Base-by-base conservation (phyloP, 2,888 invertebrate genomes). In the Sisyra terminalis region DNA sequence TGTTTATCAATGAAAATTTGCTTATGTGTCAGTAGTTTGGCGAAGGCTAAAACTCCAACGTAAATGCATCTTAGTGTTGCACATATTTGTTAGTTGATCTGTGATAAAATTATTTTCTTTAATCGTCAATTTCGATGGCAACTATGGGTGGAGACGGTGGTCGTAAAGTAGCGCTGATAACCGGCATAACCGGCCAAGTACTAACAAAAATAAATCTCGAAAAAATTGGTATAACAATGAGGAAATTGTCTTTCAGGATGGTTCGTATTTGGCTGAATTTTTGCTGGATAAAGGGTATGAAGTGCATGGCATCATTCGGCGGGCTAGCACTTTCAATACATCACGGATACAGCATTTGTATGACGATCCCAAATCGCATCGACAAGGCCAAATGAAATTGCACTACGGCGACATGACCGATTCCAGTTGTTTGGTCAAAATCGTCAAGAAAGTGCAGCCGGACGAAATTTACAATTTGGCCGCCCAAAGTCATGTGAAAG, bases 331-430 rank as follows among this genome's bases (percentile, higher is more conserved):
- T 0, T 98, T 99, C 60, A 99, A 98, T 61, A 99, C 98, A 0
- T 80, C 80, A 3, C 73, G 98, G 46, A 97, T 99, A 48, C 85
- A 93, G 56, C 98, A 99, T 64, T 66, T 99, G 41, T 97, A 98
- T 60, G 84, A 79, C 1, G 83, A 96, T 63, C 88, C 88, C 0
- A 75, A 80, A 31, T 78, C 84, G 16, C 97, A 97, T 62, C 78
- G 75, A n/a, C 82, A 82, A 17, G 89, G 85, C 0, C 71, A 72
- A 51, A 89, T 94, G 83, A 85, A 88, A 53, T 67, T 99, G 6
- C 98, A 98, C 61, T 98, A 98, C 61, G 98, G 98, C 10, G 98
- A 98, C 57, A 81, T 98, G 75, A 97, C 97, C 0, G 98, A 99
- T 62, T 93, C 93, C 39, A 90, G 93, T 48, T 93, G 93, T 59